Evolutionary conservation across 2,113 vertebrate species (phyloP).

Genomic region (Dipodomys ordii): DNA sequence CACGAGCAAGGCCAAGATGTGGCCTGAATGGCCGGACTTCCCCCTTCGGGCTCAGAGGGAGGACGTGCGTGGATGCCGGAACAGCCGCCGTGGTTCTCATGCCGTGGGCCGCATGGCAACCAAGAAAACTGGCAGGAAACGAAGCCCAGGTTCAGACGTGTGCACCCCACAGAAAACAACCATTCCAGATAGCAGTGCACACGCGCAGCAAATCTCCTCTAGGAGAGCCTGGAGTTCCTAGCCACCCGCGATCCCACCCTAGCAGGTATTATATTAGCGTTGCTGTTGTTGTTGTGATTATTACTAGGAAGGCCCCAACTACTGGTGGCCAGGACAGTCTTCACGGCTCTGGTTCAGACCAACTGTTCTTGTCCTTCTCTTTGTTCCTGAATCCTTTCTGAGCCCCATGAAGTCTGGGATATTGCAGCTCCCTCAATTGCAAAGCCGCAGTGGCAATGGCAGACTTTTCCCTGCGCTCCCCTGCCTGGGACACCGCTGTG

Average conservation of each 20-base stretch:
- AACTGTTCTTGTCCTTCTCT: not conserved
- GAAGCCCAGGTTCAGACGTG: not conserved
- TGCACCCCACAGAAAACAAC: not conserved
- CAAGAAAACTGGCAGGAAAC: not conserved
- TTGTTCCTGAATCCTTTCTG: not conserved
- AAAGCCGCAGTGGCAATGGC: not conserved
- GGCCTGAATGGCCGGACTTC: not conserved
- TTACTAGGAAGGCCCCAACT: not conserved
- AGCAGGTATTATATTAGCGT: too few species aligned
- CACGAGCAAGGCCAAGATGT: not conserved
- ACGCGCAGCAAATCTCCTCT: not conserved
- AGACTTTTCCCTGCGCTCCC: not conserved
- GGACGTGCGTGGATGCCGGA: not conserved
- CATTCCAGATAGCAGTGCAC: not conserved
- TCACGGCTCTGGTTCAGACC: not conserved
- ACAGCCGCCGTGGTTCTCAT: not conserved
- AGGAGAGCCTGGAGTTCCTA: not conserved
- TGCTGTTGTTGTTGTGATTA: too few species aligned
- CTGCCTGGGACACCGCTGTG: too few species aligned
- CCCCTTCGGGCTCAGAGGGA: not conserved
- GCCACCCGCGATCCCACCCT: too few species aligned
- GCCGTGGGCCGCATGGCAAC: not conserved
- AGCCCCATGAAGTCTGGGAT: not conserved
- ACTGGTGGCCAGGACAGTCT: accelerated
- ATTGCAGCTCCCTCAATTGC: accelerated